phyloP scores from a whole-genome alignment of 2,888 invertebrate genomes.

The Agrochola circellaris region DNA sequence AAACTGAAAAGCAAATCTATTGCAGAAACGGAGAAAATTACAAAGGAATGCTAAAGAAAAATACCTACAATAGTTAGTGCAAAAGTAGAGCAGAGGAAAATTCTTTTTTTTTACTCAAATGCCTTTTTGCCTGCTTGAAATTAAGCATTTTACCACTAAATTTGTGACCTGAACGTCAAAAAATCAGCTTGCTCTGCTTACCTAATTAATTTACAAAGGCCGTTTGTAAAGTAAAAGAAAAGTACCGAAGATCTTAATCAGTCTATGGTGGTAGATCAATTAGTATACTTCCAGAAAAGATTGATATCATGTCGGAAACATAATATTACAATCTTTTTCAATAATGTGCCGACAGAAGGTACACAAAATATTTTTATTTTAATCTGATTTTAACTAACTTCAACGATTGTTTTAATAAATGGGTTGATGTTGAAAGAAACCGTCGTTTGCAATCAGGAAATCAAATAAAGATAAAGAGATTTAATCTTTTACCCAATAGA shows the following conservation, averaged over 20 bases:
- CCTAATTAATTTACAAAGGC: neutral
- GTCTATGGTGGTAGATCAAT: neutral
- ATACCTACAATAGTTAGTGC: neutral
- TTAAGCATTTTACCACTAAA: neutral
- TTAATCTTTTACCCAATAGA: neutral
- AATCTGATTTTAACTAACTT: neutral
- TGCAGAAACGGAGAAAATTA: neutral
- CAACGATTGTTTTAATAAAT: constrained; percentile 5
- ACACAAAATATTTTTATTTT: neutral
- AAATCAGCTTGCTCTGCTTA: neutral
- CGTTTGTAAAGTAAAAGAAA: neutral
- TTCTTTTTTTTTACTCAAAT: neutral
- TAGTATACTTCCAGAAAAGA: neutral
- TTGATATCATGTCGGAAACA: neutral
- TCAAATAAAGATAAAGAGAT: constrained; percentile 4
- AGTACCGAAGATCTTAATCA: constrained; percentile 1
- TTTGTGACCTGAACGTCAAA: neutral
- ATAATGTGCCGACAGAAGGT: neutral
- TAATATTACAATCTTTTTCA: neutral
- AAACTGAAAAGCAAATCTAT: constrained; percentile 74
- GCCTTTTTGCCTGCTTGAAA: neutral
- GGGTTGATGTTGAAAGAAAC: neutral
- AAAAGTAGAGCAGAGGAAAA: neutral
- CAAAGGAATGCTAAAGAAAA: neutral
- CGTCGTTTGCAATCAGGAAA: neutral